Evolutionary conservation across 2,888 invertebrate genomes (phyloP).

Genomic region (Drosophila robusta): DNA sequence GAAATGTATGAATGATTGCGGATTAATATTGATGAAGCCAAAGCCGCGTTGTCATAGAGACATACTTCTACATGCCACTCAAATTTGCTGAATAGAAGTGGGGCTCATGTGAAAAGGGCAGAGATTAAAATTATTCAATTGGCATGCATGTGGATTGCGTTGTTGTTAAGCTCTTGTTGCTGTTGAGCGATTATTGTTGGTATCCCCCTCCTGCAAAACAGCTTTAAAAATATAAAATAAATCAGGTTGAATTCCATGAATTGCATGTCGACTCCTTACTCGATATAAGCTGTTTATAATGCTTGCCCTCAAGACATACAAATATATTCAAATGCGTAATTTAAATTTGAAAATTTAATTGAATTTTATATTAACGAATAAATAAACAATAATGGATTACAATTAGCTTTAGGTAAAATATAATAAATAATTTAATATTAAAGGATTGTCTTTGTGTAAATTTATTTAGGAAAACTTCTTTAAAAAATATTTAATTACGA

Average conservation of each 20-base stretch:
- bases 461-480: too few relatives aligned
- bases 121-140: constrained; percentile 31
- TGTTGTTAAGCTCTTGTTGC: constrained; percentile 3
- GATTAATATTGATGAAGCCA: constrained; percentile 52
- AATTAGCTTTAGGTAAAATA: too few relatives aligned
- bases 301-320: neutral
- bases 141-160: constrained; percentile 5
- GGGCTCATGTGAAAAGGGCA: constrained; percentile 5
- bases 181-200: neutral
- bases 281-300: neutral
- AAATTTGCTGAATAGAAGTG: neutral
- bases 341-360: too few relatives aligned
- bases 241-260: constrained; percentile 1
- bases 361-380: too few relatives aligned
- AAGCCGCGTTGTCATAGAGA: constrained; percentile 14
- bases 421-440: too few relatives aligned
- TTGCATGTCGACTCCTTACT: neutral
- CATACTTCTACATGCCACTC: constrained; percentile 21
- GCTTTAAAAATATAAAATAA: constrained; percentile 7
- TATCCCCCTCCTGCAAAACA: neutral
- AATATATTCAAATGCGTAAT: neutral
- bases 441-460: too few relatives aligned
- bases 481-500: neutral
- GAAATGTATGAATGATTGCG: constrained; percentile 62
- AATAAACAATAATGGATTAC: too few relatives aligned